Evolutionary conservation across 1,140 invertebrate genomes (phyloP), one percentile per base, ranked within the genome.

Genomic region (Conus ventricosus): DNA sequence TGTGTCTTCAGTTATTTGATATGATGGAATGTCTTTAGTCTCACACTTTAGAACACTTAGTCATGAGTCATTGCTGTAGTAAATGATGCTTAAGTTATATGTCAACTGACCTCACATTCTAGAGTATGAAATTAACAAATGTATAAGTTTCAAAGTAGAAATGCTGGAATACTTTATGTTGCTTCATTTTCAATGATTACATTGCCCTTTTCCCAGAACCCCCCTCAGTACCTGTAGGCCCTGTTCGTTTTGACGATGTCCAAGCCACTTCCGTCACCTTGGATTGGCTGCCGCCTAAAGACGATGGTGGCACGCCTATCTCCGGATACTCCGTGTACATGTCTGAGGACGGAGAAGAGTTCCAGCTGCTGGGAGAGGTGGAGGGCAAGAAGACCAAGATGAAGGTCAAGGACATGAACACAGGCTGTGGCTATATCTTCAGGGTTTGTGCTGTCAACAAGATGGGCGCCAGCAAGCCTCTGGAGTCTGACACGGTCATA

Each of bases 401-500:
- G 97, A 17, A 90, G 53, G 89, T 98, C 0, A 97, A 98, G 93
- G 98, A 94, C 93, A 95, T 99, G 7, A 97, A 98, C 91, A 98
- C 98, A 95, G 98, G 97, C 75, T 98, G 98, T 93, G 97, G 98
- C 91, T 99, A 99, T 94, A 98, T 97, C 92, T 99, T 99, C 96
- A 96, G 98, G 85, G 97, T 99, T 0, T 96, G 97, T 87, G 99
- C 99, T 67, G 97, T 99, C 0, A 99, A 99, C 95, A 98, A 98
- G 92, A 97, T 98, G 93, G 99, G 99, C 4, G 97, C 99, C 95
- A 98, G 98, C 93, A 96, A 97, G 11, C 97, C 99, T 84, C 97
- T 98, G 0, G 98, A 98, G 55, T 99, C 99, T 93, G 98, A 99
- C 97, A 98, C 98, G 53, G 99, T 97, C 93, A 97, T 98, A 95